A percentile compares a stretch with the other conserved stretches of the same genome.
These are phyloP conservation scores for Henricia sp. DNA, from an alignment of 53 echinoderm and acorn worm species.

Conservation along the genomic window DNA sequence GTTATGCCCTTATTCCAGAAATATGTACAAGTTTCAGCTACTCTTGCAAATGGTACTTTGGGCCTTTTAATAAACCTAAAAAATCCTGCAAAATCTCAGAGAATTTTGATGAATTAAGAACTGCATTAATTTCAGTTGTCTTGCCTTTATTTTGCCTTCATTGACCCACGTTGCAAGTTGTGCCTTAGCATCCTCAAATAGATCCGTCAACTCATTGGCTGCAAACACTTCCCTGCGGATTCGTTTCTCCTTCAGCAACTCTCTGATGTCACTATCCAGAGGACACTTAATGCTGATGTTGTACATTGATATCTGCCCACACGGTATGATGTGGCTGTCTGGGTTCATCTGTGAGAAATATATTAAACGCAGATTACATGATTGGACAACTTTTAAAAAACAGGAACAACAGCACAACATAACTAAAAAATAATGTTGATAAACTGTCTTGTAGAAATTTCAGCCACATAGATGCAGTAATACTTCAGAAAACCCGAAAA, in stretches of 20 bases:
- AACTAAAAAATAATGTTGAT: too few species aligned
- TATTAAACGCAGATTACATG: not conserved
- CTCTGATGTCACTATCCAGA: conserved; percentile 43
- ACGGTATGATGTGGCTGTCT: conserved; percentile 57
- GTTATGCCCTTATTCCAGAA: too few species aligned
- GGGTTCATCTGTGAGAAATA: conserved; percentile 64
- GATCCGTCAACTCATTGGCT: conserved; percentile 45
- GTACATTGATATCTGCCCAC: conserved; percentile 80
- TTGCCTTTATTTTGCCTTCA: conserved; percentile 76
- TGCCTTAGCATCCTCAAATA: conserved; percentile 55
- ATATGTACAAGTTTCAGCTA: too few species aligned
- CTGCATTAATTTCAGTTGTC: not conserved
- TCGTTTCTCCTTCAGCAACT: conserved; percentile 49
- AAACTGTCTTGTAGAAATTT: too few species aligned
- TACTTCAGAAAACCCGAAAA: too few species aligned
- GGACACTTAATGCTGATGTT: conserved; percentile 59
- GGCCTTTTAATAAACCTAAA: too few species aligned
- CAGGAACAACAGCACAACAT: too few species aligned
- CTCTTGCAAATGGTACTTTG: too few species aligned
- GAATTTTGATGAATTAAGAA: not conserved
- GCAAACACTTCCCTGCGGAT: conserved; percentile 72
- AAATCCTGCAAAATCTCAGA: too few species aligned
- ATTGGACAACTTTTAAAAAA: too few species aligned
- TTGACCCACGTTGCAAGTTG: conserved; percentile 79
- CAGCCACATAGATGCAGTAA: too few species aligned